phyloP scores from a whole-genome alignment of 2,113 vertebrate species.

The Ophiodon elongatus region DNA sequence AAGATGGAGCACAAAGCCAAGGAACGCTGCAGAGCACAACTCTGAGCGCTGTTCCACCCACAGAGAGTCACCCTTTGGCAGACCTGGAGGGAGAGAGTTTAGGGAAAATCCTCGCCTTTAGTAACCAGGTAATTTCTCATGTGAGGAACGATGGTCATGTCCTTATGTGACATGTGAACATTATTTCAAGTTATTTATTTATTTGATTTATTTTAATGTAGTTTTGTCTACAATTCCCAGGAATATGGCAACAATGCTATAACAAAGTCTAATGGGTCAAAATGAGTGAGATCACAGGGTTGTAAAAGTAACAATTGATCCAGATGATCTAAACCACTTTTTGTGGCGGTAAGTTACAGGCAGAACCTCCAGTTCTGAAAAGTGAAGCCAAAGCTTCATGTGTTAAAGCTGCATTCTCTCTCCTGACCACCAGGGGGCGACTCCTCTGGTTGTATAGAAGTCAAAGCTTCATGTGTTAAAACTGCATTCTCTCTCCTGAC shows the following conservation, averaged over 20 bases:
- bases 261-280: too few relatives aligned
- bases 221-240: too few relatives aligned
- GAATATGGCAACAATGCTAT: too few relatives aligned
- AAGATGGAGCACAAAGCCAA: conserved; percentile 55
- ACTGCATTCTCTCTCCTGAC: background rate
- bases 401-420: background rate
- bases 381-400: too few relatives aligned
- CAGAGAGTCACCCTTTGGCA: conserved; percentile 71
- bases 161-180: background rate
- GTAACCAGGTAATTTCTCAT: conserved; percentile 81
- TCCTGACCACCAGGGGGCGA: too few relatives aligned
- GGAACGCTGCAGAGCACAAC: conserved; percentile 69
- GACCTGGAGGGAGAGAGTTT: conserved; percentile 72
- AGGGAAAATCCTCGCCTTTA: conserved; percentile 90
- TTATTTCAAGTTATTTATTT: background rate
- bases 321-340: background rate
- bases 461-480: too few relatives aligned
- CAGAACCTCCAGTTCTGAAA: background rate
- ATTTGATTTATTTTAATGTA: background rate
- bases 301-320: background rate
- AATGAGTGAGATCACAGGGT: too few relatives aligned
- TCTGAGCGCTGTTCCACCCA: conserved; percentile 31
- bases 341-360: background rate
- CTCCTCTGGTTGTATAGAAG: too few relatives aligned
- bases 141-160: background rate